Conservation (phyloP, 1,140 invertebrate genomes). For the Bacillus rossius region DNA sequence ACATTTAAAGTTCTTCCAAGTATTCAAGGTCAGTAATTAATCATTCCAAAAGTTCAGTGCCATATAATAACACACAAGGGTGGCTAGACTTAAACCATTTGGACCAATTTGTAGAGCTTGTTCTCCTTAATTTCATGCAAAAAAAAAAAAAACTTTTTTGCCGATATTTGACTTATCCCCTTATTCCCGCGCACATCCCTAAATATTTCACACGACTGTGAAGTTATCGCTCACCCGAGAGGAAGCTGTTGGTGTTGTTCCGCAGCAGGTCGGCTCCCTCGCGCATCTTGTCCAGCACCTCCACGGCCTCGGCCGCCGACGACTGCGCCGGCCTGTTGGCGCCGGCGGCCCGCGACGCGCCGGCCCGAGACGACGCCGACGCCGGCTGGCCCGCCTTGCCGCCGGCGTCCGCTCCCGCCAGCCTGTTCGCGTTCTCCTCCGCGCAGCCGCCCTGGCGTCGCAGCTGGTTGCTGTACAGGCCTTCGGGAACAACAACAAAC, state of each 20-base stretch:
- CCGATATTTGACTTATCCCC: too few relatives aligned
- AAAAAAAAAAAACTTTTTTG: neutral
- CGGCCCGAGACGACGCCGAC: neutral
- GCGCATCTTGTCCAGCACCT: constrained; percentile 56
- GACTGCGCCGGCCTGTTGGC: neutral
- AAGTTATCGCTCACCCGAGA: constrained; percentile 54
- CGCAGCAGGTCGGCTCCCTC: constrained; percentile 63
- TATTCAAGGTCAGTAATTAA: too few relatives aligned
- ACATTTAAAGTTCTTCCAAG: too few relatives aligned
- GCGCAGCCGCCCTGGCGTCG: neutral
- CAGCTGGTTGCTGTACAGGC: neutral
- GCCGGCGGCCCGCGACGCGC: neutral
- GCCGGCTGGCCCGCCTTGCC: neutral
- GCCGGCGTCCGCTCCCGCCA: neutral
- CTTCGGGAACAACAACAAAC: neutral
- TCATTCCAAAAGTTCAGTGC: too few relatives aligned
- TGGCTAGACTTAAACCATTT: too few relatives aligned
- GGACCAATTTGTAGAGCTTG: too few relatives aligned
- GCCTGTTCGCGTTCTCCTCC: constrained; percentile 1
- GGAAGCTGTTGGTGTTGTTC: constrained; percentile 72
- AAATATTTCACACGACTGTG: too few relatives aligned
- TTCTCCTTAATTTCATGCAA: neutral
- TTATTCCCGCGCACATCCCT: too few relatives aligned
- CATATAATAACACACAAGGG: too few relatives aligned
- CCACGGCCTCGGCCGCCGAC: constrained; percentile 49